Percentiles rank a stretch among this genome's conserved stretches.
Conservation (phyloP, 2,113 vertebrate species). For the Tachysurus vachellii region DNA sequence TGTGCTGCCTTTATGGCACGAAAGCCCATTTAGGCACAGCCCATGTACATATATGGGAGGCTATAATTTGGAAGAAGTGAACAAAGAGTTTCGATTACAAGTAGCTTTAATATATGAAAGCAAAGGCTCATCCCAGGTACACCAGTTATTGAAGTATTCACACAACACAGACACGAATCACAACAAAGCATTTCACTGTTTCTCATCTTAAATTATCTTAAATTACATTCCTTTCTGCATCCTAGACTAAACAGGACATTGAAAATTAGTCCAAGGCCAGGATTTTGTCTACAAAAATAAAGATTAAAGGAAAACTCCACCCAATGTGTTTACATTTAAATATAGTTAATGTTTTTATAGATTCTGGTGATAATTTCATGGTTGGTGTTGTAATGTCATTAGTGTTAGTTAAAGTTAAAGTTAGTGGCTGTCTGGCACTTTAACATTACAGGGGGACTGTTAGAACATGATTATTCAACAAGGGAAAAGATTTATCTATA, state of each 20-base stretch:
- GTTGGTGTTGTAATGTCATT: neutral
- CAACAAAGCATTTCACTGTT: neutral
- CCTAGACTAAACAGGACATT: slow-evolving; percentile 24
- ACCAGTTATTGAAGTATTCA: neutral
- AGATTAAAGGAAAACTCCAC: neutral
- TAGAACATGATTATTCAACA: neutral
- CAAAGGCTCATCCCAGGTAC: neutral
- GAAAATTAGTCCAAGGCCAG: slow-evolving; percentile 24
- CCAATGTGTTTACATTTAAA: neutral
- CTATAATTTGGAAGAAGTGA: neutral
- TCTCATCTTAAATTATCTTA: neutral
- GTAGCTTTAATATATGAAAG: neutral
- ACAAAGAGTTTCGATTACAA: neutral
- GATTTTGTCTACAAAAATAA: neutral
- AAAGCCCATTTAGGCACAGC: neutral
- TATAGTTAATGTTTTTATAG: neutral
- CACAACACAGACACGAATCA: neutral
- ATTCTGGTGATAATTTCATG: neutral
- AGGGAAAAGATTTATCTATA: neutral
- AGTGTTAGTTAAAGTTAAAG: neutral
- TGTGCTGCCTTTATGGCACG: neutral
- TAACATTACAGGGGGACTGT: neutral
- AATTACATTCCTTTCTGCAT: neutral
- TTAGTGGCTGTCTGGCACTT: neutral
- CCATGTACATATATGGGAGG: neutral